A percentile compares a stretch with the other conserved stretches of the same genome.
Conservation (phyloP, 2,113 vertebrate species). For the Xenopus tropicalis region UCB_Xtro_10.0 CM004448.2:110364501-110365000, state of each 20-base stretch:
- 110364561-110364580: too few species aligned
- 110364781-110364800: too few species aligned
- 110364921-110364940: slow-evolving; percentile 58
- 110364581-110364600: too few species aligned
- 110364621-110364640: slow-evolving; percentile 88
- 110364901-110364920: slow-evolving; percentile 46
- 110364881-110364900: slow-evolving; percentile 64
- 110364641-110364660: slow-evolving; percentile 91
- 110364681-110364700: slow-evolving; percentile 62
- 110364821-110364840: not conserved
- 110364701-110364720: slow-evolving; percentile 55
- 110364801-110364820: not conserved
- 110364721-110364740: slow-evolving; percentile 48
- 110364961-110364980: slow-evolving; percentile 57
- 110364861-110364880: slow-evolving; percentile 65
- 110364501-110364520: too few species aligned
- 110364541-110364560: too few species aligned
- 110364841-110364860: slow-evolving; percentile 62
- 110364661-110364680: slow-evolving; percentile 82
- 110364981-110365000: too few species aligned
- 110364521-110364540: too few species aligned
- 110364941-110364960: slow-evolving; percentile 60
- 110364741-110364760: slow-evolving; percentile 65
- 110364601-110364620: slow-evolving; percentile 64
- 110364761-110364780: slow-evolving; percentile 56